Percentiles rank a stretch among this genome's conserved stretches.
These are phyloP conservation scores for Neodiprion pinetum DNA, from an alignment of 1,140 invertebrate species.

Conservation along the genomic window DNA sequence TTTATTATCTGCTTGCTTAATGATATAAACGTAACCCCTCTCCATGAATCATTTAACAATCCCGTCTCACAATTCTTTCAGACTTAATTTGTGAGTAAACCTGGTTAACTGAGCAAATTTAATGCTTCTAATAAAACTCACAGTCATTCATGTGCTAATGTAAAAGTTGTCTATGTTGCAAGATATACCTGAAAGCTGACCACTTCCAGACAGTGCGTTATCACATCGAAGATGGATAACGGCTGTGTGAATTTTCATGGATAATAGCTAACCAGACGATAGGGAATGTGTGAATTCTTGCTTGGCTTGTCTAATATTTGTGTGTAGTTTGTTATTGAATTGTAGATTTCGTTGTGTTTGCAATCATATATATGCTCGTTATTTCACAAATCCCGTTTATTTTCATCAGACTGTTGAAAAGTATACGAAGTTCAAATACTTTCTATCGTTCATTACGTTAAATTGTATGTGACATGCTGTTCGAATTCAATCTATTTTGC, in stretches of 20 bases:
- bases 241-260: neutral
- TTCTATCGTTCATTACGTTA: neutral
- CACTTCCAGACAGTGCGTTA: too few relatives aligned
- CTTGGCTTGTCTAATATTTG: constrained; percentile 13
- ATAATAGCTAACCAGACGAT: neutral
- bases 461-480: too few relatives aligned
- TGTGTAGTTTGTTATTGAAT: neutral
- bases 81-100: too few relatives aligned
- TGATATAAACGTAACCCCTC: neutral
- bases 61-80: neutral
- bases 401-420: neutral
- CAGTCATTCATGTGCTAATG: too few relatives aligned
- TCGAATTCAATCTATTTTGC: too few relatives aligned
- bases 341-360: neutral
- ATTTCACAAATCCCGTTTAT: neutral
- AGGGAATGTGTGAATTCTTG: constrained; percentile 1
- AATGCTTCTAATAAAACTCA: too few relatives aligned
- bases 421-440: neutral
- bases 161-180: too few relatives aligned
- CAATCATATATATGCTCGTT: neutral
- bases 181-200: too few relatives aligned
- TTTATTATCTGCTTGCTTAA: neutral
- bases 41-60: neutral
- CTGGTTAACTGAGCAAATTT: too few relatives aligned
- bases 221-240: neutral